A percentile compares a stretch with the other conserved stretches of the same genome.
phyloP scores from a whole-genome alignment of 2,113 vertebrate species.

The Hassar affinis region DNA sequence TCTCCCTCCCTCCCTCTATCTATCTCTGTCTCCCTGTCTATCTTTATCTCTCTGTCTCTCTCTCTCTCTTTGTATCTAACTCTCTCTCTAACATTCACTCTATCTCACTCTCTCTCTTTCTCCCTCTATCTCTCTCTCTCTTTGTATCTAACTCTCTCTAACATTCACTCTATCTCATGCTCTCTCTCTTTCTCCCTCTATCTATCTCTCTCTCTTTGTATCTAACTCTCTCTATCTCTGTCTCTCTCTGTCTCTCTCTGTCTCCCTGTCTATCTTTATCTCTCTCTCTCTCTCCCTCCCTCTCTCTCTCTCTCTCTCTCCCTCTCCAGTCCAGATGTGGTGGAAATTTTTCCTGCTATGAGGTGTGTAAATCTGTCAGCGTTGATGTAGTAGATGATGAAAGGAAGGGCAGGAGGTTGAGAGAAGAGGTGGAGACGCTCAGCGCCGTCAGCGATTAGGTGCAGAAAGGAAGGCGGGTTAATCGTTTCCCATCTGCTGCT shows the following conservation, averaged over 20 bases:
- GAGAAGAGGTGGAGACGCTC: not conserved
- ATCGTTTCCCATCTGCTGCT: not conserved
- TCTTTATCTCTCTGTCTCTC: not conserved
- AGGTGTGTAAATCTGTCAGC: not conserved
- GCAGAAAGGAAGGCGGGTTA: conserved; percentile 10
- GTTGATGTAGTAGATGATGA: not conserved
- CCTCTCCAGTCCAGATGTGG: conserved; percentile 12
- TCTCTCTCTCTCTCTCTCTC: not conserved
- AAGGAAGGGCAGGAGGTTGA: not conserved
- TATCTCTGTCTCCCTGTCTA: too few relatives aligned
- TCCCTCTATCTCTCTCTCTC: not conserved
- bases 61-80: not conserved
- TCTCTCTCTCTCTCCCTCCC: conserved; percentile 11
- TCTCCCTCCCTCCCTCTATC: not conserved
- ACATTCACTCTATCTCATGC: too few relatives aligned
- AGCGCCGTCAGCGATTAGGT: conserved; percentile 12
- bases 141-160: conserved; percentile 14
- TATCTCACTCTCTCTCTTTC: conserved; percentile 13
- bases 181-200: not conserved
- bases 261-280: conserved; percentile 3
- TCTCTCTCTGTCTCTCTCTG: not conserved
- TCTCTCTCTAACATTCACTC: too few relatives aligned
- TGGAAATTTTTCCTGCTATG: not conserved
- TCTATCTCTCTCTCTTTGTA: not conserved
- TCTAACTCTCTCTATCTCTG: conserved; percentile 10